Evolutionary conservation across 2,797 vertebrate genomes (phyloP).

Genomic region (Yasuhikotakia modesta): DNA sequence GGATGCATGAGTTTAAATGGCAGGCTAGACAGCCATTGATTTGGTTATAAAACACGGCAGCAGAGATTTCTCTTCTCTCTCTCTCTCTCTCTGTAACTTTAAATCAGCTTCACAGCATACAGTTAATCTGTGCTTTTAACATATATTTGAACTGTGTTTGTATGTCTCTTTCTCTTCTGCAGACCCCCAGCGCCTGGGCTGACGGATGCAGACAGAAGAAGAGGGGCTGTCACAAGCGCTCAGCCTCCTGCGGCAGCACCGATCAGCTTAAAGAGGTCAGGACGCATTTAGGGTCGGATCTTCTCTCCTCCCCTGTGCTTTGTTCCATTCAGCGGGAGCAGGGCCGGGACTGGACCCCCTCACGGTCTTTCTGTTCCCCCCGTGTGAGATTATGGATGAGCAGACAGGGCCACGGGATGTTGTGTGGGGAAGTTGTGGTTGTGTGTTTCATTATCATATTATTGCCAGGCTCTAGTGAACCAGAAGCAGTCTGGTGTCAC

Average conservation of each 20-base stretch:
- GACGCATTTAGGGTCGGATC: constrained; percentile 41
- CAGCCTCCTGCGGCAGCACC: constrained; percentile 87
- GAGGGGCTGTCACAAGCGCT: constrained; percentile 85
- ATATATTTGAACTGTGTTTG: neutral
- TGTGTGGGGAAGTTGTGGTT: constrained; percentile 36
- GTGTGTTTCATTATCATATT: constrained; percentile 60
- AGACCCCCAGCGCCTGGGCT: constrained; percentile 88
- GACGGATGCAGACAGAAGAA: constrained; percentile 81
- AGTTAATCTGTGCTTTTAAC: no score
- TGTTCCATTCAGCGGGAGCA: constrained; percentile 42
- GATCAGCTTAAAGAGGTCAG: constrained; percentile 90
- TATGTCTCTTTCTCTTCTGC: constrained; percentile 53
- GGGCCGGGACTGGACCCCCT: constrained; percentile 20
- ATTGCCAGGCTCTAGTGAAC: constrained; percentile 48
- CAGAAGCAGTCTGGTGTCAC: constrained; percentile 46
- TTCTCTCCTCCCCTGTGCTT: constrained; percentile 38
- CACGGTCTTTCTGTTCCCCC: constrained; percentile 23
- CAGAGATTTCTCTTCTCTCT: neutral
- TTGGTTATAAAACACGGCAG: constrained; percentile 11
- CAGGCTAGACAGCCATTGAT: constrained; percentile 17
- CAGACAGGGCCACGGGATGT: constrained; percentile 22
- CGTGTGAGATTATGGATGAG: constrained; percentile 33
- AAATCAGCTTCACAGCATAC: no score
- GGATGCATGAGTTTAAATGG: constrained; percentile 18
- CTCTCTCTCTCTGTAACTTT: no score